Percentiles rank a stretch among this genome's conserved stretches.
Evolutionary conservation across 2,888 invertebrate species (phyloP).

Genomic region (Eudasyphora cyanicolor): DNA sequence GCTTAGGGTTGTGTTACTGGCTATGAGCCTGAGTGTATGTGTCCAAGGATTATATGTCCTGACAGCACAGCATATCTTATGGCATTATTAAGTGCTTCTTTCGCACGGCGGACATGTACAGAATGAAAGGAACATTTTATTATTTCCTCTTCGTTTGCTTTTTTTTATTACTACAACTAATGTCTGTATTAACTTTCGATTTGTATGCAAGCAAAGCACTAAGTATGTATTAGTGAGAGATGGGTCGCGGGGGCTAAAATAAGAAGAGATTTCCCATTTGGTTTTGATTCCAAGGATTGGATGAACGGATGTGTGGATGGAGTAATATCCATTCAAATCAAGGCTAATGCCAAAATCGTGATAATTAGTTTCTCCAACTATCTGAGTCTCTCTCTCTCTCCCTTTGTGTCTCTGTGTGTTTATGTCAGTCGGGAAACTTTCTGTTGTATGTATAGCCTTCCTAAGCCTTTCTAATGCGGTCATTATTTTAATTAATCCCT

Average conservation of each 20-base stretch:
- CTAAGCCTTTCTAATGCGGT: too few relatives aligned
- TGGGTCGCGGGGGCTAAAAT: too few relatives aligned
- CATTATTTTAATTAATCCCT: too few relatives aligned
- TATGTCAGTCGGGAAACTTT: too few relatives aligned
- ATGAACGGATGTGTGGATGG: too few relatives aligned
- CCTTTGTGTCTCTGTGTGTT: too few relatives aligned
- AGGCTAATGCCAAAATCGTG: not conserved
- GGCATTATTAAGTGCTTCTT: conserved; percentile 2
- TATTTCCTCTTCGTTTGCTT: not conserved
- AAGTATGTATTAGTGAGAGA: not conserved
- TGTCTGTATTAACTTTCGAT: not conserved
- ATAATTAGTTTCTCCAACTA: not conserved
- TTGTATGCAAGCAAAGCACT: not conserved
- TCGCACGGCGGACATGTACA: not conserved
- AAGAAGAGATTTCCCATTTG: too few relatives aligned
- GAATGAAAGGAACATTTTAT: conserved; percentile 37
- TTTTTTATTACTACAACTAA: not conserved
- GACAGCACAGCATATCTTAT: conserved; percentile 39
- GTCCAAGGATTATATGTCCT: conserved; percentile 25
- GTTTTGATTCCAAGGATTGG: too few relatives aligned
- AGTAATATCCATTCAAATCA: not conserved
- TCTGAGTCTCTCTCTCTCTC: not conserved
- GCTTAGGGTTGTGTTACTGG: conserved; percentile 7
- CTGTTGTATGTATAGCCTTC: too few relatives aligned
- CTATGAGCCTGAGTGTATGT: not conserved